Evolutionary conservation across 2,113 vertebrate species (phyloP).

Genomic region (Gasterosteus nipponicus): DNA sequence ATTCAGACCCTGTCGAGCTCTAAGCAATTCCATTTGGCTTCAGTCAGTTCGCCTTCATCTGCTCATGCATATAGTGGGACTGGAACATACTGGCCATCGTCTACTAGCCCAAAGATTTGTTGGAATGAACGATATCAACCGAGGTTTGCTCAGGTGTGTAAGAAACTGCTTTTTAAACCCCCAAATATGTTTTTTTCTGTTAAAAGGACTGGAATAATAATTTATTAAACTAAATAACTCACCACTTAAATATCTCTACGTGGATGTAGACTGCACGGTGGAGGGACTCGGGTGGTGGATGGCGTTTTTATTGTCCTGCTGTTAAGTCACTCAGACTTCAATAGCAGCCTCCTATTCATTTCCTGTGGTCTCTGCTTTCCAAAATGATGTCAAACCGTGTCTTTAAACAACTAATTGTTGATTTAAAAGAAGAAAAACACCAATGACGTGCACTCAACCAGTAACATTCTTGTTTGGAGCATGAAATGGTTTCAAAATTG

Average conservation of each 20-base stretch:
- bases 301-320: not conserved
- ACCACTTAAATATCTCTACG: not conserved
- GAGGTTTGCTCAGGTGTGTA: not conserved
- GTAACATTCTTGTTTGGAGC: constrained; percentile 20
- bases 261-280: not conserved
- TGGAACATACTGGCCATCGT: not conserved
- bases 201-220: not conserved
- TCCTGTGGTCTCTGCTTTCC: constrained; percentile 3
- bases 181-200: not conserved
- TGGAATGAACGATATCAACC: not conserved
- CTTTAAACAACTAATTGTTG: constrained; percentile 35
- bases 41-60: constrained; percentile 13
- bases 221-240: not conserved
- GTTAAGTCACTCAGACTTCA: constrained; percentile 6
- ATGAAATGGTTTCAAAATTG: constrained; percentile 35
- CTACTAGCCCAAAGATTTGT: not conserved
- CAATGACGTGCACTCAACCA: not conserved
- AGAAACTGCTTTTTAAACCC: not conserved
- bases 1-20: constrained; percentile 35
- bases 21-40: constrained; percentile 39
- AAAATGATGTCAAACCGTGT: constrained; percentile 20
- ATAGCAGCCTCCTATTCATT: not conserved
- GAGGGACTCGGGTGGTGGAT: no score
- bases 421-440: constrained; percentile 4
- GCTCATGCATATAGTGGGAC: not conserved